These are phyloP conservation scores for Drosophila lacteicornis DNA, from an alignment of 1,140 invertebrate genomes.

Conservation along the genomic window DNA sequence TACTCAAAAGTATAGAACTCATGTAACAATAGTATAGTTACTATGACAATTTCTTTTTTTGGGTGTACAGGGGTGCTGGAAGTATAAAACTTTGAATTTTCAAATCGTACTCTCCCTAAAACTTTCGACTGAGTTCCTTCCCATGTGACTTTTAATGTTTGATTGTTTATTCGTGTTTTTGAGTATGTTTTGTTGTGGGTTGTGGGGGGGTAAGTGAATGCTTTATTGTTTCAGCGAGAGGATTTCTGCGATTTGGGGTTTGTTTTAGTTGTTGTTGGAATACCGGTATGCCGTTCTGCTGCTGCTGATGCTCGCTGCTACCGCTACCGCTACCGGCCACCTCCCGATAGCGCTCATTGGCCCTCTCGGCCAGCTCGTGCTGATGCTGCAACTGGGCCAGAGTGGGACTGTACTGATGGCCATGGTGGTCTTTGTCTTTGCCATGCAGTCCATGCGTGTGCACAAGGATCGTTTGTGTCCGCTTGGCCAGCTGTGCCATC, in stretches of 20 bases:
- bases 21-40: too few relatives aligned
- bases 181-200: conserved; percentile 1
- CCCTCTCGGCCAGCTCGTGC: conserved; percentile 55
- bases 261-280: conserved; percentile 59
- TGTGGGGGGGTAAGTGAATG: conserved; percentile 51
- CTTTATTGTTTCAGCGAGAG: conserved; percentile 30
- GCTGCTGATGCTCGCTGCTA: conserved; percentile 50
- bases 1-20: too few relatives aligned
- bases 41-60: too few relatives aligned
- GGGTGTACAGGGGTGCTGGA: too few relatives aligned
- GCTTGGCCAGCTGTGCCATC: conserved; percentile 76
- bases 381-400: conserved; percentile 59
- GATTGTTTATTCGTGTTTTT: conserved; percentile 36
- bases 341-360: conserved; percentile 74
- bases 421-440: conserved; percentile 77
- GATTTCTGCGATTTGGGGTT: conserved; percentile 32
- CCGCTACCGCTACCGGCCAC: conserved; percentile 36
- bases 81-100: background rate
- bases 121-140: conserved; percentile 12
- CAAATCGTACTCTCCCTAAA: background rate
- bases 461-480: conserved; percentile 79
- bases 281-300: conserved; percentile 80
- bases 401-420: conserved; percentile 78
- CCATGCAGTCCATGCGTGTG: conserved; percentile 71
- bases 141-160: conserved; percentile 12